Base-by-base conservation (phyloP, 2,888 invertebrate species). In the Caradrina clavipalpis region DNA sequence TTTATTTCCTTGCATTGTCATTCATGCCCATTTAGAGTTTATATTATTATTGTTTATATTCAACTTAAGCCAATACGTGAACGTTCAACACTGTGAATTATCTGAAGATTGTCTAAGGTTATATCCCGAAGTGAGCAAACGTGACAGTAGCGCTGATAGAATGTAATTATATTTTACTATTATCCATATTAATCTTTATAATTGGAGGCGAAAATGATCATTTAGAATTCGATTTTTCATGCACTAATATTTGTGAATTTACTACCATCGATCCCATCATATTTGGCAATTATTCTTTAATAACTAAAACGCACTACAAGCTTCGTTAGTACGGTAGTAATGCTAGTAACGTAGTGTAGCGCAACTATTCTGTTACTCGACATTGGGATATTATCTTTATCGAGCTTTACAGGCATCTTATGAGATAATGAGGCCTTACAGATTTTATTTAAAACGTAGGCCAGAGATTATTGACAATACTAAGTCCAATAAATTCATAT, bases 1-100 rank as follows among this genome's bases (percentile, higher is more conserved):
- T 66, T 85, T 82, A 83, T 80, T 77, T 78, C 73, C 50, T 81
- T 69, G 63, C 74, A 81, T 80, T 74, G 78, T 77, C 51, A 66
- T 69, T 78, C 66, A 69, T 73, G 6, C 35, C 66, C 51, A 76
- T 75, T 76, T 55, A 58, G 42, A 51, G 13, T 60, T 64, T 17
- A 19, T 51, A 31, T 45, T 17, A 19, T 61, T 56, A 50, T 26
- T 42, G 4, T 72, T 50, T 3, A 53, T 66, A 49, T 47, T 42
- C 31, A 60, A 21, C 31, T 21, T 26, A 51, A 50, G 45, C 50
- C 49, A 51, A 62, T 62, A 62, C 4, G 11, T 61, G 49, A 53
- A 51, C 17, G 17, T 49, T 22, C 69, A 50, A 35, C 47, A 63
- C 19, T 56, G 53, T n/a, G 31, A 66, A 13, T 35, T 49, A 55